phyloP scores from a whole-genome alignment of 2,113 vertebrate genomes.

The Carassius auratus region DNA sequence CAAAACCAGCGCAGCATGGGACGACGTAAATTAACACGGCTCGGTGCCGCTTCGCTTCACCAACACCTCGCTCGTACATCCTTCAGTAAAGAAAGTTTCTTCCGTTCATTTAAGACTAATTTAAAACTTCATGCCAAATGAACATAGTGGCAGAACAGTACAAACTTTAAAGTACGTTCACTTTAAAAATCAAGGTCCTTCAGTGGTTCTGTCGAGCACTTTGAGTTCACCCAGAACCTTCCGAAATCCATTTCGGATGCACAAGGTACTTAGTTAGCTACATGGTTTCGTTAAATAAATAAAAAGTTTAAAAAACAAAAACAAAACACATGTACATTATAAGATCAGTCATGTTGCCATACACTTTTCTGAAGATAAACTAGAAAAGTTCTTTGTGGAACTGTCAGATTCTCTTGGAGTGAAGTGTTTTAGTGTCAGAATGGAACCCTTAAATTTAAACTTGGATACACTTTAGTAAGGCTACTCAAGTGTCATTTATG shows the following conservation, averaged over 20 bases:
- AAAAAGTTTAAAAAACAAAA: too few species aligned
- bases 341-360: not conserved
- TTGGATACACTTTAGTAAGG: too few species aligned
- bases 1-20: slow-evolving; percentile 75
- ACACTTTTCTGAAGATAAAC: not conserved
- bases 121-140: not conserved
- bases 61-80: not conserved
- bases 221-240: too few species aligned
- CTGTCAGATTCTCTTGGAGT: not conserved
- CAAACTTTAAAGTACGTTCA: too few species aligned
- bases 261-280: too few species aligned
- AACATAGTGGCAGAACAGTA: not conserved
- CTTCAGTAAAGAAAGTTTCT: not conserved
- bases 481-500: not conserved
- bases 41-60: slow-evolving; percentile 58
- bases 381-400: not conserved
- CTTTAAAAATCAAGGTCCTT: not conserved
- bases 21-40: slow-evolving; percentile 79
- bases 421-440: not conserved
- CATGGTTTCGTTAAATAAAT: too few species aligned
- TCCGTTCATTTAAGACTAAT: not conserved
- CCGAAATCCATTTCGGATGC: too few species aligned
- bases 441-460: not conserved
- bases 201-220: too few species aligned
- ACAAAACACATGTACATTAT: not conserved